A percentile compares a stretch with the other conserved stretches of the same genome.
phyloP scores from a whole-genome alignment of 2,113 vertebrate genomes.

The Naja naja region DNA sequence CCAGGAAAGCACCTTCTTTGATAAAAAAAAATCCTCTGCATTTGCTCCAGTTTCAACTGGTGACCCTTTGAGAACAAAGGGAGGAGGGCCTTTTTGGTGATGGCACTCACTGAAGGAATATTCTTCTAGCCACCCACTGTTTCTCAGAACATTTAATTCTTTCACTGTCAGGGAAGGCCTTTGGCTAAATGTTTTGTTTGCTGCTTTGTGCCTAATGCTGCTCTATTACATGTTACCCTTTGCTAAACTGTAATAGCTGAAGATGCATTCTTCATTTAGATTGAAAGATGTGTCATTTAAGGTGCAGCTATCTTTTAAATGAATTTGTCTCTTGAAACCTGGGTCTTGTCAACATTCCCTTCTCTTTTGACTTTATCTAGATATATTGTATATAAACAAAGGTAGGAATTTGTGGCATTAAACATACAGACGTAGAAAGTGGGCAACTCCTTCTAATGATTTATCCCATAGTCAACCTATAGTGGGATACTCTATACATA shows the following conservation, averaged over 20 bases:
- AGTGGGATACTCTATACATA: not conserved
- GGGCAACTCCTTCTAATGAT: not conserved
- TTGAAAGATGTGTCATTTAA: not conserved
- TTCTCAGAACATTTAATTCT: not conserved
- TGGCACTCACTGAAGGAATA: not conserved
- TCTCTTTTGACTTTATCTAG: not conserved
- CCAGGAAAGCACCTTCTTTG: not conserved
- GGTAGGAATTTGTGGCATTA: not conserved
- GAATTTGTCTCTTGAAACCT: not conserved
- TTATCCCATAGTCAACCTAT: not conserved
- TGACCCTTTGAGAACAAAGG: not conserved
- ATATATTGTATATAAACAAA: not conserved
- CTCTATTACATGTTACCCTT: not conserved
- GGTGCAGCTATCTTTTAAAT: not conserved
- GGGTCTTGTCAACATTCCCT: not conserved
- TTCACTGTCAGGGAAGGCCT: not conserved
- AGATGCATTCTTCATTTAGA: not conserved
- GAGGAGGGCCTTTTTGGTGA: not conserved
- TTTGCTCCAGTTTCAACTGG: not conserved
- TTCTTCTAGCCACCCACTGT: not conserved
- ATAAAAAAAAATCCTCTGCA: not conserved
- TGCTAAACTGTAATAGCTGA: not conserved
- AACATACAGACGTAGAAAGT: not conserved
- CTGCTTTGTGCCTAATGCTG: not conserved
- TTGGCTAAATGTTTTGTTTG: not conserved